Evolutionary conservation across 2,113 vertebrate genomes (phyloP).

Genomic region (Aegotheles bennettii): DNA sequence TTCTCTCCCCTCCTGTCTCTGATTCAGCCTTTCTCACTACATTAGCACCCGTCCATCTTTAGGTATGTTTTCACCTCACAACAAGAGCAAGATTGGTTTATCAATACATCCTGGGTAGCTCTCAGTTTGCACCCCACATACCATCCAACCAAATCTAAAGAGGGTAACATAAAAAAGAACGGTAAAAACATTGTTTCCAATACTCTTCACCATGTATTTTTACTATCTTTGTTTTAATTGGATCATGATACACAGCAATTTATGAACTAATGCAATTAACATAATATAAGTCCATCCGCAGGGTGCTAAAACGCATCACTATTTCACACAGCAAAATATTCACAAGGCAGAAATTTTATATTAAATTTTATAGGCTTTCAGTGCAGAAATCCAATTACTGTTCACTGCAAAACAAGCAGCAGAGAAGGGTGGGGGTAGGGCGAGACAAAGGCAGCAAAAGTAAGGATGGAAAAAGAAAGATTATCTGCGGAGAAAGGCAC

Average conservation of each 20-base stretch:
- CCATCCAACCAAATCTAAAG: neutral
- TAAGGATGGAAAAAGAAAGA: neutral
- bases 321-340: conserved; percentile 15
- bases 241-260: neutral
- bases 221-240: conserved; percentile 34
- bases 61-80: neutral
- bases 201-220: neutral
- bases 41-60: neutral
- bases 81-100: neutral
- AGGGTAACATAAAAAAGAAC: neutral
- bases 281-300: neutral
- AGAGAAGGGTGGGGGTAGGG: conserved; percentile 1
- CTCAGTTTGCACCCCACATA: neutral
- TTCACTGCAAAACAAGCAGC: conserved; percentile 26
- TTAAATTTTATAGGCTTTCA: conserved; percentile 35
- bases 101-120: neutral
- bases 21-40: neutral
- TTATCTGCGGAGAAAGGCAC: neutral
- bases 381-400: conserved; percentile 41
- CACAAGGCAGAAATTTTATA: neutral
- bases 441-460: neutral
- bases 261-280: neutral
- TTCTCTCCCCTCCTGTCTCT: neutral
- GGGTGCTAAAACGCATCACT: neutral
- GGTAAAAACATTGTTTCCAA: neutral